Percentiles rank a stretch among this genome's conserved stretches.
Evolutionary conservation across 2,113 vertebrate species (phyloP).

Genomic region (Sciurus niger): DNA sequence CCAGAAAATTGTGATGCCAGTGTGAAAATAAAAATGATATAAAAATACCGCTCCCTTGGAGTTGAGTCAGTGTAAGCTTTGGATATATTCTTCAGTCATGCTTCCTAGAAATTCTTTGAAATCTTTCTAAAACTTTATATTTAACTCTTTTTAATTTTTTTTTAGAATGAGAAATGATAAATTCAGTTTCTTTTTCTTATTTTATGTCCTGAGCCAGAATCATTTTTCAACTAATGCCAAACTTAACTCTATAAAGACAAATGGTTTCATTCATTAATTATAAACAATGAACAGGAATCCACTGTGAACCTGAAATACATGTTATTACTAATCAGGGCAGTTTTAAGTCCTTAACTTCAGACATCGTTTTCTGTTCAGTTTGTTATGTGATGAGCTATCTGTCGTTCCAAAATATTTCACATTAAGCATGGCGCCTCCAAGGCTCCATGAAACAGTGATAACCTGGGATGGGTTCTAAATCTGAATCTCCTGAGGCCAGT

Average conservation of each 20-base stretch:
- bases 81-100: neutral
- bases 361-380: neutral
- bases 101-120: slow-evolving; percentile 30
- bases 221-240: neutral
- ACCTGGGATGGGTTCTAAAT: neutral
- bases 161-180: neutral
- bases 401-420: neutral
- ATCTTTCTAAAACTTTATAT: neutral
- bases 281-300: neutral
- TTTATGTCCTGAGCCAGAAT: neutral
- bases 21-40: slow-evolving; percentile 53
- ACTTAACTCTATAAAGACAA: neutral
- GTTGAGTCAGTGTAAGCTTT: neutral
- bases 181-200: neutral
- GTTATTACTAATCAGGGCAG: neutral
- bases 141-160: neutral
- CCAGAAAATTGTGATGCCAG: neutral
- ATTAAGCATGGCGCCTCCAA: neutral
- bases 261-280: slow-evolving; percentile 20
- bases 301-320: neutral
- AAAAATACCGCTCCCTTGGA: neutral
- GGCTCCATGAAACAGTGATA: neutral
- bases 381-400: neutral
- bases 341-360: slow-evolving; percentile 24
- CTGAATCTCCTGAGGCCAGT: neutral